Evolutionary conservation across 53 echinoderm and acorn worm genomes (phyloP), one percentile per base, ranked within the genome.

Genomic region (Zoroaster sp.): DNA sequence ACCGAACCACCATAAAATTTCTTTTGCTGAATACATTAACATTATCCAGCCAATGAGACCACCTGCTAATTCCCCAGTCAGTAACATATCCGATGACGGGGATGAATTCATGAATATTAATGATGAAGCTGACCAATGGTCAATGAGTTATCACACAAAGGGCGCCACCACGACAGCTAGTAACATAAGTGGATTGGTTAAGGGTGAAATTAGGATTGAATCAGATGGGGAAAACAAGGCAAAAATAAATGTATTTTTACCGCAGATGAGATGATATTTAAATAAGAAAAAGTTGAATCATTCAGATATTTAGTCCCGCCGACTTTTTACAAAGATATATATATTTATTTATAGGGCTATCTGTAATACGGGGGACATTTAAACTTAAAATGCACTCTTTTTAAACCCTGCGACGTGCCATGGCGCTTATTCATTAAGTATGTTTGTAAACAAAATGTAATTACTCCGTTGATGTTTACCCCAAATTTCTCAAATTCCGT

Each of bases 21-120:
- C 28, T 14, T 67, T 81, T 42, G 67, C 81, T 15, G 67, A 81
- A 43, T 81, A 81, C 81, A 41, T 85, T 70, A 46, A 18, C 70
- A 69, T 85, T 35, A 35, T 34, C 28, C 85, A 85, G n/a, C 85
- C 85, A 2, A 45, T 85, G 35, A 85, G 85, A 70, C 85, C 85
- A 28, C 85, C 85, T 45, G 85, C 85, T 21, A 85, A 85, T 71
- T 69, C 46, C 47, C 85, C 85, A 2, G 85, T 71, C 52, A 85
- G 85, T 47, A 20, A 70, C 21, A 5, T 85, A 47, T 85, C 85
- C 36, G 85, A 85, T 18, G 85, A 85, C 71, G 85, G 47, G 37
- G 41, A 40, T 31, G 81, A 67, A 39, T 28, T 67, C 17, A 25
- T 66, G 42, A 67, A 66, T 44, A 41, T 40, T 39, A 20, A 42